A percentile compares a stretch with the other conserved stretches of the same genome.
phyloP scores from a whole-genome alignment of 2,113 vertebrate species.

The Sebastes fasciatus region DNA sequence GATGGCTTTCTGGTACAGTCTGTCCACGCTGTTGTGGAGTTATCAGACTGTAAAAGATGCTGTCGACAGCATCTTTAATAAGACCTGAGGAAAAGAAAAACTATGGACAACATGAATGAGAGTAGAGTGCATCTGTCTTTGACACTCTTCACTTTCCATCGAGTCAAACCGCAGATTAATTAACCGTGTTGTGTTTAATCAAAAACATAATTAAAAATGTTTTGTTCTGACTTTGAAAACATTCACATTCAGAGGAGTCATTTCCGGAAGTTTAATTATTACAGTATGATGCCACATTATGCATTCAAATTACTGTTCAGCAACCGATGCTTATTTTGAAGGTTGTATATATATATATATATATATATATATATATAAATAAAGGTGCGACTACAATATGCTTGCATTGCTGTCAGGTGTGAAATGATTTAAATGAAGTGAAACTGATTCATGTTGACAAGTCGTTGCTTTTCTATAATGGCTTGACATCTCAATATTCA shows the following conservation, averaged over 20 bases:
- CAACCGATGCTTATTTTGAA: not conserved
- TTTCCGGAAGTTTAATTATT: slow-evolving; percentile 43
- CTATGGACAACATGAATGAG: slow-evolving; percentile 2
- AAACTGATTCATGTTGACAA: not conserved
- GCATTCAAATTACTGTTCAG: slow-evolving; percentile 3
- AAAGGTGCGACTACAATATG: not conserved
- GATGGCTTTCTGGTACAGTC: slow-evolving; percentile 11
- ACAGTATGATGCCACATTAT: slow-evolving; percentile 32
- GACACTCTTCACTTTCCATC: slow-evolving; percentile 9
- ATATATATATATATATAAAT: too few species aligned
- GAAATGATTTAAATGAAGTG: not conserved
- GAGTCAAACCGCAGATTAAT: slow-evolving; percentile 40
- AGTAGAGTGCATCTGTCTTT: not conserved
- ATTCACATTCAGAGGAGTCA: slow-evolving; percentile 19
- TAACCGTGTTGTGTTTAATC: slow-evolving; percentile 37
- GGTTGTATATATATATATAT: not conserved
- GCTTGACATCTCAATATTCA: slow-evolving; percentile 36
- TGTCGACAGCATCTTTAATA: slow-evolving; percentile 42
- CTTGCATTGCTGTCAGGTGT: not conserved
- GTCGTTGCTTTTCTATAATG: slow-evolving; percentile 5
- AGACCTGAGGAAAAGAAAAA: slow-evolving; percentile 9
- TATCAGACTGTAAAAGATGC: slow-evolving; percentile 53
- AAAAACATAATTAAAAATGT: slow-evolving; percentile 48
- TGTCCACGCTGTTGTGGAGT: slow-evolving; percentile 14
- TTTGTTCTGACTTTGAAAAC: slow-evolving; percentile 49